Base-by-base conservation (phyloP, 2,797 vertebrate genomes). In the Lacerta viridis region DNA sequence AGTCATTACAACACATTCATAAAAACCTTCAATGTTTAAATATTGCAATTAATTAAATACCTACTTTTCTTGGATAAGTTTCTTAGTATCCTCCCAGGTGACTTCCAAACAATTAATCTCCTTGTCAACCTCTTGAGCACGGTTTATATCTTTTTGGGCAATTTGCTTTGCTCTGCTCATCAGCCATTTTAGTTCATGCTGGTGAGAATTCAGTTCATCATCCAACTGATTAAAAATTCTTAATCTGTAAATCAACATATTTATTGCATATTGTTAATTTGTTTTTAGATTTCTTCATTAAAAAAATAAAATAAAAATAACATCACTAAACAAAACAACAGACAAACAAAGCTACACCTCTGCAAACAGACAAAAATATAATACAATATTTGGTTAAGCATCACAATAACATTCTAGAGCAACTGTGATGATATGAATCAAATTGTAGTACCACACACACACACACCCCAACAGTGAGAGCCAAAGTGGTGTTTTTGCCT, bases 161-260 rank as follows among this genome's bases (percentile, higher is more conserved):
- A 99, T 98, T 96, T 98, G 98, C 91, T 98, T 97, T 75, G 98
- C 98, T 96, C 98, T 98, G 94, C 99, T 98, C 95, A 97, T 97
- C 36, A 99, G 94, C 99, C 98, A 99, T 79, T 96, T 97, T 64
- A 98, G 97, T 90, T 99, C 98, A 88, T 99, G 98, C 91, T 99
- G 98, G 72, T 98, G 97, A 87, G 98, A 98, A 95, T 98, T 98
- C 18, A 99, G 29, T 93, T 99, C 98, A 91, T 99, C 98, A 94
- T 99, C 98, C 93, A 99, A 94, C 92, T 99, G 98, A 95, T 98
- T 98, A 87, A 99, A 98, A 92, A 97, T 96, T 92, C 98, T 98
- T 90, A 99, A 95, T 93, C 99, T 99, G 94, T 2, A 93, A 95
- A 83, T 91, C 77, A 93, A 94, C 92, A 94, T 4, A 80, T 7